Base-by-base conservation (phyloP, 2,113 vertebrate species). In the Heterotilapia buettikoferi region DNA sequence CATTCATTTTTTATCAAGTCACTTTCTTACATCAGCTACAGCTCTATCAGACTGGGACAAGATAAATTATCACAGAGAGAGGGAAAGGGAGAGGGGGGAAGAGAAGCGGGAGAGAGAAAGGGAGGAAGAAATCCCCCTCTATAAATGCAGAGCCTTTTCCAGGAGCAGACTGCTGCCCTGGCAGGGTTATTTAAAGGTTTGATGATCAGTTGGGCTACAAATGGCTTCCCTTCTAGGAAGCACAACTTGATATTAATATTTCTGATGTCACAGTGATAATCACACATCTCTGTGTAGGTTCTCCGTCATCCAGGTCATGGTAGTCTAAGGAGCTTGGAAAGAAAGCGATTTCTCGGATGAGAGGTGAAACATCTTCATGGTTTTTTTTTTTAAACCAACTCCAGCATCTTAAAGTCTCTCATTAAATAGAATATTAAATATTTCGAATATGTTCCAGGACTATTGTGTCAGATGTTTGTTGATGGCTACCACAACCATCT, bases 161-260 rank as follows among this genome's bases (percentile, higher is more conserved):
- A 88, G 71, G 87, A 93, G 90, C 86, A 86, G 91, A 86, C 78
- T 38, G 84, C 84, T 68, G 50, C 57, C 50, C 53, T 7, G 66
- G 24, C 83, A 61, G 54, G 50, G 87, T 92, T 96, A 95, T 94
- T 94, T 95, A 93, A 94, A 94, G 92, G 83, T 45, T 26, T 82
- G 88, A 59, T 57, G 84, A 84, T 88, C 84, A 84, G 81, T 90
- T 80, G 71, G 84, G 85, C 84, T 63, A 80, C 43, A 54, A 83
- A 31, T 5, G 4, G 6, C 29, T 63, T 61, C 85, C 83, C 61
- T 92, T 93, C 92, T 87, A 89, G 84, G 89, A 93, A 87, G 54
- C 83, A 87, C 26, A 63, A 87, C 80, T 54, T 80, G 47, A 88
- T 85, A 82, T 84, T 85, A 26, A 92, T 89, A 86, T 84, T 82